phyloP scores from a whole-genome alignment of 1,140 invertebrate species.

The Sycophila sp. region DNA sequence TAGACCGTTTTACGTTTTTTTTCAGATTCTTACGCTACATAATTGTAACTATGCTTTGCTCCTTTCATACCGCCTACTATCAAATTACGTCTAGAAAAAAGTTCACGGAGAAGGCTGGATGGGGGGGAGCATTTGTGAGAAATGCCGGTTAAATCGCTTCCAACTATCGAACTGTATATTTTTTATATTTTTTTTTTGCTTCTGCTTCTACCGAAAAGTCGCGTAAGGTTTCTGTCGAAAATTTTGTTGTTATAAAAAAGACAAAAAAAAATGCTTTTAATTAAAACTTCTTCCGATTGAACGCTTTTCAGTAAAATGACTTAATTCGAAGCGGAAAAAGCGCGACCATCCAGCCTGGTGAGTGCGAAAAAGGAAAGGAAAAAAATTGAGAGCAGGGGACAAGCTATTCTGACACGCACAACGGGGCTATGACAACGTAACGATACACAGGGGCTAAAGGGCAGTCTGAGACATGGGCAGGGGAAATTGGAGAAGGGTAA shows the following conservation, averaged over 20 bases:
- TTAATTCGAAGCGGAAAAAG: too few relatives aligned
- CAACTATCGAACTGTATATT: too few relatives aligned
- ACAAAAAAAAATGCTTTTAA: too few relatives aligned
- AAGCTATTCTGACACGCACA: conserved; percentile 43
- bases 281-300: too few relatives aligned
- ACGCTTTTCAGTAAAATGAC: too few relatives aligned
- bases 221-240: too few relatives aligned
- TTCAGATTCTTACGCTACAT: conserved; percentile 22
- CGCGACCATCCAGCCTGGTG: conserved; percentile 9
- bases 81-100: conserved; percentile 36
- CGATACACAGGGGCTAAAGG: conserved; percentile 47
- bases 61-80: conserved; percentile 21
- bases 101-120: conserved; percentile 31
- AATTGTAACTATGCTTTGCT: conserved; percentile 17
- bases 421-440: conserved; percentile 46
- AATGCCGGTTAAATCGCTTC: too few relatives aligned
- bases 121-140: too few relatives aligned
- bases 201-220: too few relatives aligned
- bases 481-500: neutral
- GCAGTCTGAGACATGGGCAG: neutral
- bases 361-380: conserved; percentile 1
- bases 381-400: conserved; percentile 12
- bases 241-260: too few relatives aligned
- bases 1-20: conserved; percentile 36
- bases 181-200: too few relatives aligned